These are phyloP conservation scores for Lepidothrix coronata DNA, from an alignment of 2,113 vertebrate genomes.

Conservation along the genomic window DNA sequence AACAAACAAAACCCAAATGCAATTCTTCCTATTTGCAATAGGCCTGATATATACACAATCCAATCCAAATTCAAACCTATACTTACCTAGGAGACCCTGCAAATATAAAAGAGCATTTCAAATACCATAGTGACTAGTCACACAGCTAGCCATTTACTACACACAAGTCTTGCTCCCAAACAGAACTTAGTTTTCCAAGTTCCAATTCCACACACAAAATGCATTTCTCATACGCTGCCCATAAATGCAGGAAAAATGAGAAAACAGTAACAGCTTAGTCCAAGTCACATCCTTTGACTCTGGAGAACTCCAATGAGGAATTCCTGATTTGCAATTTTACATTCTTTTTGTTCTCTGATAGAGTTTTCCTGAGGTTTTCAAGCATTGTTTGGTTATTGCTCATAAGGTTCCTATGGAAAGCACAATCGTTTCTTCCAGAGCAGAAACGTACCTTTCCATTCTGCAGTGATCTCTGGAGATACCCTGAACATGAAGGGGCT, in stretches of 20 bases:
- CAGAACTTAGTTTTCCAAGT: background rate
- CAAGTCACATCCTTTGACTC: background rate
- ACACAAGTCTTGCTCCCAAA: background rate
- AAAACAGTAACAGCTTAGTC: background rate
- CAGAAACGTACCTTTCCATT: background rate
- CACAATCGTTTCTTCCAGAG: background rate
- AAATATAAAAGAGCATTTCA: background rate
- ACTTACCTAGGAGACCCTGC: background rate
- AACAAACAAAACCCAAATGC: background rate
- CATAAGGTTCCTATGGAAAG: background rate
- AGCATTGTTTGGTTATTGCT: background rate
- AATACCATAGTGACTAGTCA: background rate
- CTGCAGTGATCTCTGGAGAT: background rate
- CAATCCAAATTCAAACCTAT: background rate
- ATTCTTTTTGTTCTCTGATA: background rate
- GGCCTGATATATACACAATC: background rate
- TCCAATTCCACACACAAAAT: background rate
- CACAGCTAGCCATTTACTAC: background rate
- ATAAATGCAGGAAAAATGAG: background rate
- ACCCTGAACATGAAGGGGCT: background rate
- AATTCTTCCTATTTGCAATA: background rate
- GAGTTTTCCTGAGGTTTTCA: background rate
- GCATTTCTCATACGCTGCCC: background rate
- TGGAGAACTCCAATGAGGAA: background rate
- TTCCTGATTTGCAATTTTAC: background rate